Conservation (phyloP, 2,797 vertebrate genomes). For the Huso huso region DNA sequence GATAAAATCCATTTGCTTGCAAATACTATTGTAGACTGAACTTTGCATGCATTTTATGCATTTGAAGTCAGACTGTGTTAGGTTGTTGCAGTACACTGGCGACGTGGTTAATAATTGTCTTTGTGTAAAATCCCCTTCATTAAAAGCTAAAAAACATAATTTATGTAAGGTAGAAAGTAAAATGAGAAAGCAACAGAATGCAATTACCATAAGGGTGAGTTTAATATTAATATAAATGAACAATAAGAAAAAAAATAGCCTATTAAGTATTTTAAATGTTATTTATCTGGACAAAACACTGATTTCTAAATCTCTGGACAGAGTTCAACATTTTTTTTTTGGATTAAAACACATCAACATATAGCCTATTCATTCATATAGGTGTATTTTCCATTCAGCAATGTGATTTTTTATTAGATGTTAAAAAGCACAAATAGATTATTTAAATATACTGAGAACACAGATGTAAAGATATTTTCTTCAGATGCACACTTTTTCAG, state of each 20-base stretch:
- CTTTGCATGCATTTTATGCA: constrained; percentile 30
- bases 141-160: constrained; percentile 51
- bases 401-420: too few relatives aligned
- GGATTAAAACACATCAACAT: too few relatives aligned
- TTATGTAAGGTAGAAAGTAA: constrained; percentile 63
- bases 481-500: too few relatives aligned
- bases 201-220: constrained; percentile 54
- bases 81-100: constrained; percentile 43
- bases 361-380: too few relatives aligned
- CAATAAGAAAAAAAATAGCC: constrained; percentile 50
- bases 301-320: constrained; percentile 4
- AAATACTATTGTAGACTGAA: constrained; percentile 23
- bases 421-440: background rate
- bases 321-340: constrained; percentile 9
- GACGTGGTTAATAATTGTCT: constrained; percentile 40
- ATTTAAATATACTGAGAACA: background rate
- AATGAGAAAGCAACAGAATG: constrained; percentile 50
- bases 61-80: constrained; percentile 35
- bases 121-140: constrained; percentile 48
- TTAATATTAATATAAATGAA: constrained; percentile 48
- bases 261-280: constrained; percentile 41
- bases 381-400: too few relatives aligned
- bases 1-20: constrained; percentile 20
- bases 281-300: constrained; percentile 27
- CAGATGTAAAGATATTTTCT: too few relatives aligned